These are phyloP conservation scores for Melieria crassipennis DNA, from an alignment of 2,888 invertebrate genomes.

Conservation along the genomic window DNA sequence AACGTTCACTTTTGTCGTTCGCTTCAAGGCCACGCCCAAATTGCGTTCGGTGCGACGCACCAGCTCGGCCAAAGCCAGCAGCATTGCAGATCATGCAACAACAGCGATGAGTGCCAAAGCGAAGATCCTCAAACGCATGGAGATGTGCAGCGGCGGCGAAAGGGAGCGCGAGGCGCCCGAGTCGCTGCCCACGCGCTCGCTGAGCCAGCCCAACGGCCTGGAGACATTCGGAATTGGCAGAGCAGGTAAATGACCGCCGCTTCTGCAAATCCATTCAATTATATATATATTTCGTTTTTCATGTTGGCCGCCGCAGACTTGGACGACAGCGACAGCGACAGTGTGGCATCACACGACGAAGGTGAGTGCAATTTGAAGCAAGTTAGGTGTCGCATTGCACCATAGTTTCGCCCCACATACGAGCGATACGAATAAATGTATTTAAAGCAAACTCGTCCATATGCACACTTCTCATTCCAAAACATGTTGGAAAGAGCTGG, in stretches of 20 bases:
- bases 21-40: slow-evolving; percentile 43
- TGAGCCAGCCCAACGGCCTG: slow-evolving; percentile 72
- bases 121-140: slow-evolving; percentile 54
- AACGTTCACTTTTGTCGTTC: slow-evolving; percentile 17
- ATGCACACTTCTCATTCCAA: no score
- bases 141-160: slow-evolving; percentile 48
- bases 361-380: slow-evolving; percentile 48
- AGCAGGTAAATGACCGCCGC: slow-evolving; percentile 26
- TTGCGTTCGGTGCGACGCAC: slow-evolving; percentile 58
- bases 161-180: slow-evolving; percentile 45
- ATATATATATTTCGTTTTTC: slow-evolving; percentile 16
- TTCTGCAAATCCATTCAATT: not conserved
- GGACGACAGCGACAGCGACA: slow-evolving; percentile 66
- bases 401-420: slow-evolving; percentile 2
- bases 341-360: slow-evolving; percentile 64
- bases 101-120: slow-evolving; percentile 48
- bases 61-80: slow-evolving; percentile 62
- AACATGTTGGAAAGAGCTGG: no score
- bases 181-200: slow-evolving; percentile 68
- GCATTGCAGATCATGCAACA: slow-evolving; percentile 47
- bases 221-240: slow-evolving; percentile 55
- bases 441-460: no score
- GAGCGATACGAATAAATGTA: no score
- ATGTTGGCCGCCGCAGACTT: slow-evolving; percentile 45
- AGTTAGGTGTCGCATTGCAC: not conserved